Base-by-base conservation (phyloP, 2,797 vertebrate species). In the Emys orbicularis region DNA sequence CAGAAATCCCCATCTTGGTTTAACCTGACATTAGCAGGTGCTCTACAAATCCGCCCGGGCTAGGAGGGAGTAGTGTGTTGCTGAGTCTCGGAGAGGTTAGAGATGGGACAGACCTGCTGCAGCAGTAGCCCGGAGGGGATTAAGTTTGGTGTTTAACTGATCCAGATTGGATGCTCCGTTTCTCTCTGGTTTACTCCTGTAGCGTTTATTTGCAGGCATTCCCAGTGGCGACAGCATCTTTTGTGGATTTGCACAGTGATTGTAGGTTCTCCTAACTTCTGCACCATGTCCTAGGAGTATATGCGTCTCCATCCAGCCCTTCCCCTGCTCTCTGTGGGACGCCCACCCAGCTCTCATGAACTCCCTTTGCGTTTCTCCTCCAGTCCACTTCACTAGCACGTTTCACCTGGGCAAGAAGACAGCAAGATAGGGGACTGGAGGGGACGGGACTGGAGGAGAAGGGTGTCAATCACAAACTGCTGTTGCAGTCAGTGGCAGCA, bases 381-480 rank as follows among this genome's bases (percentile, higher is more conserved):
- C 56, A 81, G 34, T 9, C 23, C 89, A 12, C 80, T 50, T 91
- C 47, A 8, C 86, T 88, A 41, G 31, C 29, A 0, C 44, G 52
- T 59, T 37, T 89, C 0, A 16, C 29, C 0, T 72, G 52, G 44
- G n/a, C 34, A 88, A 77, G 34, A 77, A 3, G 47, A 49, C 11
- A 16, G 1, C n/a, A 27, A 29, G 56, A 1, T 2, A 16, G 83
- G 52, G 19, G 5, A 74, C 27, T 85, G 19, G 47, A 6, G 31
- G 84, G 19, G 0, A 81, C 44, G 29, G 79, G 76, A 57, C 5
- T 68, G 65, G n/a, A 21, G 16, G 34, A 68, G 61, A 68, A 21
- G 10, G 65, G 16, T 11, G n/a, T 68, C n/a, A 68, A 9, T 68
- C n/a, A 21, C n/a, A 37, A 37, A 19, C 57, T 88, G 61, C 81